A percentile compares a stretch with the other conserved stretches of the same genome.
Conservation (phyloP, 1,140 invertebrate genomes). For the Ganaspis sp. region DNA sequence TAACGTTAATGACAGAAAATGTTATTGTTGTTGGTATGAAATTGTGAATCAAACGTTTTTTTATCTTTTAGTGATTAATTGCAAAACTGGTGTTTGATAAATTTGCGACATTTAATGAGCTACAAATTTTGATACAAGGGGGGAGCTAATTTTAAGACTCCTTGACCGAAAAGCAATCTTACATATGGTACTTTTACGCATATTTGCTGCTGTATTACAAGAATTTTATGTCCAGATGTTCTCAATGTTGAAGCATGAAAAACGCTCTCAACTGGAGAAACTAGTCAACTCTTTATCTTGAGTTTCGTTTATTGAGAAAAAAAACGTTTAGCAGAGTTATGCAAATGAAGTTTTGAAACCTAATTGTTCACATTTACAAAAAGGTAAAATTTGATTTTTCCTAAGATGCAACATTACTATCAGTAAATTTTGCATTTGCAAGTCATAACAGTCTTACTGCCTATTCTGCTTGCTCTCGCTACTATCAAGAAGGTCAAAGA, state of each 20-base stretch:
- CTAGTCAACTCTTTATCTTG: not conserved
- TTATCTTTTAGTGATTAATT: no score
- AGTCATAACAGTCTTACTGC: slow-evolving; percentile 46
- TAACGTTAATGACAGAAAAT: no score
- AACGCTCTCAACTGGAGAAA: not conserved
- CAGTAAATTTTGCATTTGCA: slow-evolving; percentile 31
- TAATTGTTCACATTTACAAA: slow-evolving; percentile 7
- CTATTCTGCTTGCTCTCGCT: slow-evolving; percentile 49
- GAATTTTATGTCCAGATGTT: slow-evolving; percentile 29
- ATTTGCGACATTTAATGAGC: not conserved
- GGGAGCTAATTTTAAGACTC: slow-evolving; percentile 22
- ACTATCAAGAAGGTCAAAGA: slow-evolving; percentile 56
- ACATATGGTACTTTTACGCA: slow-evolving; percentile 22
- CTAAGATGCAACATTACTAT: slow-evolving; percentile 38
- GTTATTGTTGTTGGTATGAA: no score
- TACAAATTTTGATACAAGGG: slow-evolving; percentile 4
- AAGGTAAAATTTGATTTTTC: slow-evolving; percentile 38
- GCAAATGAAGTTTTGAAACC: not conserved
- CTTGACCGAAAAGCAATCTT: slow-evolving; percentile 20
- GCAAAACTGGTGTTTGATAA: no score
- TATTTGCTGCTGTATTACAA: slow-evolving; percentile 25
- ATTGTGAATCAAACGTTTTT: no score
- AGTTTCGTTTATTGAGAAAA: not conserved
- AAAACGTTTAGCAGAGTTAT: not conserved
- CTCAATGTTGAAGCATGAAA: slow-evolving; percentile 10